phyloP scores from a whole-genome alignment of 2,113 vertebrate species.

The Zapornia atra region DNA sequence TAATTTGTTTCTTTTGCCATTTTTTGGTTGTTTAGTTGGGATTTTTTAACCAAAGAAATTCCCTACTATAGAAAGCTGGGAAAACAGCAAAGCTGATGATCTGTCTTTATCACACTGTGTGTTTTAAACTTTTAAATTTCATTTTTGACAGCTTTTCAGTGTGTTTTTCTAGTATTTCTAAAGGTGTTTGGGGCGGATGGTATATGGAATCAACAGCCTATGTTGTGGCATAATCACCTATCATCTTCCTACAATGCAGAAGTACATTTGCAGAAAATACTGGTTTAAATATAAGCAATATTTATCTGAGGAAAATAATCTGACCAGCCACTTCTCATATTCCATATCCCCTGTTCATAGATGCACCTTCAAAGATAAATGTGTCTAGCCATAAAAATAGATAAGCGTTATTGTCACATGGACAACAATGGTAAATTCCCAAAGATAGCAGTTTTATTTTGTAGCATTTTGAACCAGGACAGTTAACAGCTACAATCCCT shows the following conservation, averaged over 20 bases:
- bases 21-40: neutral
- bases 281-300: neutral
- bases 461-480: neutral
- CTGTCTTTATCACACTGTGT: fast-evolving
- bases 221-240: neutral
- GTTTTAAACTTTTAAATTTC: neutral
- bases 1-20: fast-evolving
- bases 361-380: neutral
- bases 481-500: constrained; percentile 5
- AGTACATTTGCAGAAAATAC: neutral
- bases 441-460: neutral
- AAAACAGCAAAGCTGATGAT: neutral
- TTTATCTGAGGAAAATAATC: neutral
- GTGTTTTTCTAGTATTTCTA: neutral
- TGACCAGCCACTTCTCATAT: neutral
- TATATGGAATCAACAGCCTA: neutral
- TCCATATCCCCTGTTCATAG: neutral
- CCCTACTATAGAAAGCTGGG: neutral
- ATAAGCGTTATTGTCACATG: neutral
- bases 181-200: neutral
- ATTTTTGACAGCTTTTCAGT: neutral
- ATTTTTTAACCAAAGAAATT: neutral
- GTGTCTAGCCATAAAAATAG: neutral
- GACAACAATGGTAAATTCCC: neutral
- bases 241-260: neutral